These are phyloP conservation scores for Cheilosia pagana DNA, from an alignment of 2,888 invertebrate genomes.

Conservation along the genomic window DNA sequence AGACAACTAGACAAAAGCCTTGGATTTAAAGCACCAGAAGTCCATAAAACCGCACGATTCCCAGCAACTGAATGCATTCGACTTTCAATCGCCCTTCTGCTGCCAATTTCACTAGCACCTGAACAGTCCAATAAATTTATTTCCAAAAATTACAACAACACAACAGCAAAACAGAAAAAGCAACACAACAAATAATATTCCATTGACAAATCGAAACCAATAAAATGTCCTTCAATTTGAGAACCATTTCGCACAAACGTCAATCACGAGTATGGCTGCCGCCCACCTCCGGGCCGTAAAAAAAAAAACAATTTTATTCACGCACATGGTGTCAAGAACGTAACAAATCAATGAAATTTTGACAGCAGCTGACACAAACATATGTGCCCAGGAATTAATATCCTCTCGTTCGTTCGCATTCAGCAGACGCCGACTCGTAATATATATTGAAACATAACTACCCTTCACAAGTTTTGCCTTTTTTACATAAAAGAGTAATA, in stretches of 20 bases:
- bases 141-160: too few relatives aligned
- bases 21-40: too few relatives aligned
- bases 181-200: too few relatives aligned
- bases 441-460: background rate
- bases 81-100: too few relatives aligned
- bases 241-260: background rate
- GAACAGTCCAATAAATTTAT: too few relatives aligned
- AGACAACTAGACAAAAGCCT: too few relatives aligned
- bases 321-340: slow-evolving; percentile 7
- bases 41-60: too few relatives aligned
- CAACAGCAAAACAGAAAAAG: too few relatives aligned
- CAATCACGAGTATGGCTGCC: background rate
- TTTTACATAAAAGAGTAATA: slow-evolving; percentile 12
- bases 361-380: slow-evolving; percentile 37
- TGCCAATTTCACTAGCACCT: too few relatives aligned
- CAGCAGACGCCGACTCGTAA: background rate
- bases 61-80: too few relatives aligned
- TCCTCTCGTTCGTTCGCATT: slow-evolving; percentile 9
- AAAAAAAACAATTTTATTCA: slow-evolving; percentile 10
- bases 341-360: slow-evolving; percentile 30
- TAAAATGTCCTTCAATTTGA: slow-evolving; percentile 7
- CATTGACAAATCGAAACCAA: slow-evolving; percentile 1
- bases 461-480: background rate
- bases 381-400: slow-evolving; percentile 19
- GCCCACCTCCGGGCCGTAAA: background rate